Evolutionary conservation across 2,113 vertebrate species (phyloP), one percentile per base, ranked within the genome.

Genomic region (Oreochromis tanganicae): DNA sequence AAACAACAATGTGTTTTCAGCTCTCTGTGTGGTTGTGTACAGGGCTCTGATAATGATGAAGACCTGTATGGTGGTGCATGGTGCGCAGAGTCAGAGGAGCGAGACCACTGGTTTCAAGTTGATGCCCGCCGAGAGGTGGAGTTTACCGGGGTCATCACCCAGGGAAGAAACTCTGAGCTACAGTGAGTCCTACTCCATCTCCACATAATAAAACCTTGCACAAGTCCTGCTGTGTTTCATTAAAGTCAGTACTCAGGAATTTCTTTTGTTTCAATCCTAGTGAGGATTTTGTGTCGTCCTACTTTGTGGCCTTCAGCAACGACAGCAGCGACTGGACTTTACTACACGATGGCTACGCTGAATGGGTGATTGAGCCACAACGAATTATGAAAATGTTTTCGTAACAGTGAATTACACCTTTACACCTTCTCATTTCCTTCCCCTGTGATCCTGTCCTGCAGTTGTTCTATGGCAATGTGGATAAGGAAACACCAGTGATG

Each of bases 291-390:
- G 97, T 99, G 92, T 98, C 97, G 10, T 97, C 97, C 21, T 99
- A 97, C 96, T 97, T 96, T 0, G 97, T 99, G 95, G 97, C 97
- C 88, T 99, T 99, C 96, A 99, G 99, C 94, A 99, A 99, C 0
- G 98, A 99, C 96, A 99, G 98, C 85, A 97, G 97, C 29, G 97
- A 97, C 0, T 99, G 98, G 98, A 95, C 93, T 1, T 96, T 97
- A 56, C 97, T 98, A 87, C 96, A 97, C 27, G 99, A 99, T 0
- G 98, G 98, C 88, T 99, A 98, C 0, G 97, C 98, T 82, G 98
- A 99, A 91, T 99, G 98, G 98, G 98, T 99, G 85, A 89, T 96
- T 59, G 57, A 9, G 59, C 6, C n/a, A 10, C 3, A 59, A 17
- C n/a, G 7, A 50, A 56, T 13, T 8, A 14, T 24, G 50, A 34